Conservation (phyloP, 2,113 vertebrate genomes). For the Camarhynchus parvulus region DNA sequence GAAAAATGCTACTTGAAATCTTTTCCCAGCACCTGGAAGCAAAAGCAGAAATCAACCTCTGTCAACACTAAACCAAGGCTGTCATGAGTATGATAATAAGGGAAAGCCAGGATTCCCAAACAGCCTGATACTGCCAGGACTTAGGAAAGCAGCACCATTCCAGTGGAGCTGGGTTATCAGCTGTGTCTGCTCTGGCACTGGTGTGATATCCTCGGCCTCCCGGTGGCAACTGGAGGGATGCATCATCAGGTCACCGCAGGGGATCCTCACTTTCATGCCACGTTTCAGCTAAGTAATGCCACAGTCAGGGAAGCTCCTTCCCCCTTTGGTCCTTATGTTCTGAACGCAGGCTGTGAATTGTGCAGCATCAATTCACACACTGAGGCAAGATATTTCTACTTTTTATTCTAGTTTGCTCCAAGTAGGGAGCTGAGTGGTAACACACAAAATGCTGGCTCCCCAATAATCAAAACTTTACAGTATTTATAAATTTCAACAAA, state of each 20-base stretch:
- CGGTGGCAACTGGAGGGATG: background rate
- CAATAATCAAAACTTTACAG: background rate
- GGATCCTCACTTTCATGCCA: background rate
- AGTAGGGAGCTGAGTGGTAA: background rate
- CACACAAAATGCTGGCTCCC: background rate
- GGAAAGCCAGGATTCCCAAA: background rate
- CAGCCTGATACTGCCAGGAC: background rate
- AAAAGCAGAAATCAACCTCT: background rate
- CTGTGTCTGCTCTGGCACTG: too few species aligned
- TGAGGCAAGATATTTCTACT: background rate
- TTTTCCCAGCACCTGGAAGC: too few species aligned
- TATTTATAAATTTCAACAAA: background rate
- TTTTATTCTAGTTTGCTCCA: background rate
- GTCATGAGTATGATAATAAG: too few species aligned
- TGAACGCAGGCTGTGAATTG: accelerated
- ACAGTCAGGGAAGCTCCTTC: accelerated
- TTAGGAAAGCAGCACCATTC: background rate
- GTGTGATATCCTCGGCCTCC: too few species aligned
- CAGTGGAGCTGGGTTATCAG: background rate
- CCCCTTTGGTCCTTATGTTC: background rate
- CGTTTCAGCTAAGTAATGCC: accelerated
- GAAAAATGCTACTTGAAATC: background rate
- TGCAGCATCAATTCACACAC: background rate
- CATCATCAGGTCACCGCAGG: accelerated
- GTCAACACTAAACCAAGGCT: background rate